Evolutionary conservation across 2,888 invertebrate species (phyloP).

Genomic region (Chaetogeoica ovagalla): DNA sequence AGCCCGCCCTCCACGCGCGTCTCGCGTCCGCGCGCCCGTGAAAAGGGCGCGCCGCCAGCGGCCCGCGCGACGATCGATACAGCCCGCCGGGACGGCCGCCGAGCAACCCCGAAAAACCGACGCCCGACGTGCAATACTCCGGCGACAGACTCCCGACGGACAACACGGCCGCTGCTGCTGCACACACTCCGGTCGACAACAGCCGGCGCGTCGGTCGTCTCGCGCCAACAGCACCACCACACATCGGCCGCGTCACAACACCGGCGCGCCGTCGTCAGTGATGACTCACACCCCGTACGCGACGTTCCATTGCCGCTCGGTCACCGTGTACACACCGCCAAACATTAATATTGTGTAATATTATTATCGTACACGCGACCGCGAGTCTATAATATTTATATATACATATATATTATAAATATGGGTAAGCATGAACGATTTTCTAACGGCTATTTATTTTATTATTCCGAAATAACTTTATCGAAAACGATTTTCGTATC

Average conservation of each 20-base stretch:
- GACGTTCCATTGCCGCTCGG: neutral
- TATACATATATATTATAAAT: neutral
- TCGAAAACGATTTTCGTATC: no score
- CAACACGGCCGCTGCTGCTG: slow-evolving; percentile 17
- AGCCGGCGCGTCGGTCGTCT: slow-evolving; percentile 5
- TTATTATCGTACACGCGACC: no score
- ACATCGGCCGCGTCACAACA: neutral
- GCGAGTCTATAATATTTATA: neutral
- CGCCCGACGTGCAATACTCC: slow-evolving; percentile 39
- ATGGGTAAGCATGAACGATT: slow-evolving; percentile 48
- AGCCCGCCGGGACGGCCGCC: slow-evolving; percentile 39
- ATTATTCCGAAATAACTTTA: no score
- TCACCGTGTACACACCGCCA: neutral
- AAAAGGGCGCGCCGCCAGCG: slow-evolving; percentile 45
- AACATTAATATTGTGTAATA: no score
- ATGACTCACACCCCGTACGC: slow-evolving; percentile 14
- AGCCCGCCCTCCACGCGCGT: slow-evolving; percentile 11
- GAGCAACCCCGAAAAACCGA: slow-evolving; percentile 37
- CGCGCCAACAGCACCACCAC: no score
- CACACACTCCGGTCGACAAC: neutral
- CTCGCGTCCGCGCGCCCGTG: slow-evolving; percentile 6
- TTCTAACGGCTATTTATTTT: neutral
- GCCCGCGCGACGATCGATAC: slow-evolving; percentile 37
- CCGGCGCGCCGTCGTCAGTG: neutral
- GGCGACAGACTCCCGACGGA: slow-evolving; percentile 34